Conservation (phyloP, 2,113 vertebrate species). For the Poecile atricapillus region DNA sequence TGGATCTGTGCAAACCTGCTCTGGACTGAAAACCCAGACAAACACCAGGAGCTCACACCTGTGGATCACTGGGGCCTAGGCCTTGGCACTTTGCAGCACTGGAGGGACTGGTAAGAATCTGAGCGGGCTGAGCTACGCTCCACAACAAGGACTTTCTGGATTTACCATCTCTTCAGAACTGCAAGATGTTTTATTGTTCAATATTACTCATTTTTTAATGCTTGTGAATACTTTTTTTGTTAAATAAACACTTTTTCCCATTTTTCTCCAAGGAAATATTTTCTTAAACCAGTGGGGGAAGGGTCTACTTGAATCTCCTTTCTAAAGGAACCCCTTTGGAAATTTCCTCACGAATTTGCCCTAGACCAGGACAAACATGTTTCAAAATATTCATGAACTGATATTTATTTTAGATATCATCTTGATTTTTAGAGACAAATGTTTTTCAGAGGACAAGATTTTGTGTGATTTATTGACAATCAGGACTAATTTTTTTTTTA, state of each 20-base stretch:
- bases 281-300: background rate
- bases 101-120: background rate
- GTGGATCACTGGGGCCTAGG: background rate
- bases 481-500: background rate
- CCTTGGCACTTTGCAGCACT: background rate
- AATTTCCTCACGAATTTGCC: background rate
- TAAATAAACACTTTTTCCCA: background rate
- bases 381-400: background rate
- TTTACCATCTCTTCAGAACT: background rate
- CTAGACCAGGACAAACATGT: rapidly evolving
- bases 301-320: background rate
- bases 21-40: background rate
- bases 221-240: background rate
- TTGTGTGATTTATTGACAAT: background rate
- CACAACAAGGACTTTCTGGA: background rate
- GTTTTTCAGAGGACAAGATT: background rate
- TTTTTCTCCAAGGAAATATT: background rate
- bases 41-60: background rate
- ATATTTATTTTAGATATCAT: background rate
- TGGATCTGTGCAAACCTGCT: background rate
- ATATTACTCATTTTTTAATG: background rate
- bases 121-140: background rate
- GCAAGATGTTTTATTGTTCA: background rate
- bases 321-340: background rate
- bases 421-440: background rate